Evolutionary conservation across 2,888 invertebrate species (phyloP).

Genomic region (Drosophila cognata): DNA sequence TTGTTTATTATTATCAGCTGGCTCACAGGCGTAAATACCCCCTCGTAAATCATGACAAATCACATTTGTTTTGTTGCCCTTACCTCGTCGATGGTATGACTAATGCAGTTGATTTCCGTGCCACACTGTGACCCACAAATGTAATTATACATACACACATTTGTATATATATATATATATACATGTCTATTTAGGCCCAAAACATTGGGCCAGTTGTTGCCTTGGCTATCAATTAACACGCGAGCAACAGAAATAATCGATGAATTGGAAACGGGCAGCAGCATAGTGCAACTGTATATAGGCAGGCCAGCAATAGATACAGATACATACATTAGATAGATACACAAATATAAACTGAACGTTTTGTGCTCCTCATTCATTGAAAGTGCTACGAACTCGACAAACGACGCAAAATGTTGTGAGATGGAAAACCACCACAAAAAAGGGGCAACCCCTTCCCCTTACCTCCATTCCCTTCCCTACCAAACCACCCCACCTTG

Average conservation of each 20-base stretch:
- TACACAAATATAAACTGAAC: constrained; percentile 45
- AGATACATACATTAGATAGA: constrained; percentile 26
- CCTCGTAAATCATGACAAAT: constrained; percentile 28
- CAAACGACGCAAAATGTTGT: constrained; percentile 61
- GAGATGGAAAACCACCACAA: constrained; percentile 59
- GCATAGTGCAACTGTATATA: constrained; percentile 51
- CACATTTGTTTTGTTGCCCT: constrained; percentile 34
- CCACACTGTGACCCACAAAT: constrained; percentile 61
- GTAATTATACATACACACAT: constrained; percentile 29
- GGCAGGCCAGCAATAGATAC: constrained; percentile 28
- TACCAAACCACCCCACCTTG: constrained; percentile 21
- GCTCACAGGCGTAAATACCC: constrained; percentile 51
- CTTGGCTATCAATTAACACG: constrained; percentile 79
- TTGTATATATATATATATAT: neutral
- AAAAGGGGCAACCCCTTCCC: constrained; percentile 31
- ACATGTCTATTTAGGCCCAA: constrained; percentile 35
- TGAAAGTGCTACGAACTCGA: constrained; percentile 76
- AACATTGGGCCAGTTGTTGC: constrained; percentile 59
- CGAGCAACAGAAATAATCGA: constrained; percentile 72
- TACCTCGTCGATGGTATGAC: constrained; percentile 57
- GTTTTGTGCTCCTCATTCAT: constrained; percentile 76
- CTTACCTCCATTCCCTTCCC: neutral
- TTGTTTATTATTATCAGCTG: constrained; percentile 58
- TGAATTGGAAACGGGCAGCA: constrained; percentile 57
- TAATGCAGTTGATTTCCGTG: constrained; percentile 76